phyloP scores from a whole-genome alignment of 2,888 invertebrate species.

The Caprella mutica region DNA sequence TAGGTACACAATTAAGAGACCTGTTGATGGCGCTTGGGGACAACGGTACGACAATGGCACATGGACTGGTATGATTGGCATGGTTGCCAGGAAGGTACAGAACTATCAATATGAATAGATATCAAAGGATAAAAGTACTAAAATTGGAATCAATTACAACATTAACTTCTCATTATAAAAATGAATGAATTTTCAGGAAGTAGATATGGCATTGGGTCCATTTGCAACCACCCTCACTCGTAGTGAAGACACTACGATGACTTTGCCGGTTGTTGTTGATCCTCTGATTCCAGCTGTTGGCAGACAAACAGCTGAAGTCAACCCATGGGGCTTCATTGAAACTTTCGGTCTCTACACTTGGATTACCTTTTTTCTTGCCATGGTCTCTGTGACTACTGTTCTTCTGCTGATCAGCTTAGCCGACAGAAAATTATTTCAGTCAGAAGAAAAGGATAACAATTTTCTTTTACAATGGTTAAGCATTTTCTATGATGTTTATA shows the following conservation, averaged over 20 bases:
- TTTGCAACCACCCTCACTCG: conserved; percentile 10
- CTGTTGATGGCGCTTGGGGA: neutral
- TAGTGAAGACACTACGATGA: conserved; percentile 9
- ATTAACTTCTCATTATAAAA: no score
- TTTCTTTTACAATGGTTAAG: no score
- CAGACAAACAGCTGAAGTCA: neutral
- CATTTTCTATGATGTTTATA: no score
- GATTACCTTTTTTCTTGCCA: neutral
- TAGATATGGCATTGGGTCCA: conserved; percentile 16
- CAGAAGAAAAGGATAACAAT: no score
- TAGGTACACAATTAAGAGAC: neutral
- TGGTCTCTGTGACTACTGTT: neutral
- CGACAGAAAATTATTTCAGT: no score
- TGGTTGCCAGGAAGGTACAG: neutral
- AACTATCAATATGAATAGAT: no score
- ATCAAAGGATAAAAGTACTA: no score
- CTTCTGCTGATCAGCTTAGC: neutral
- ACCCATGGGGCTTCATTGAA: conserved; percentile 15
- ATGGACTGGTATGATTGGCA: conserved; percentile 6
- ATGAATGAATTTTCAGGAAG: no score
- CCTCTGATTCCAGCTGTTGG: neutral
- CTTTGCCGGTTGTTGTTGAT: conserved; percentile 7
- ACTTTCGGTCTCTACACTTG: neutral
- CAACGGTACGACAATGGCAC: neutral
- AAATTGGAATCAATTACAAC: no score